Conservation (phyloP, 1,140 invertebrate genomes). For the Sycophaga agraensis region DNA sequence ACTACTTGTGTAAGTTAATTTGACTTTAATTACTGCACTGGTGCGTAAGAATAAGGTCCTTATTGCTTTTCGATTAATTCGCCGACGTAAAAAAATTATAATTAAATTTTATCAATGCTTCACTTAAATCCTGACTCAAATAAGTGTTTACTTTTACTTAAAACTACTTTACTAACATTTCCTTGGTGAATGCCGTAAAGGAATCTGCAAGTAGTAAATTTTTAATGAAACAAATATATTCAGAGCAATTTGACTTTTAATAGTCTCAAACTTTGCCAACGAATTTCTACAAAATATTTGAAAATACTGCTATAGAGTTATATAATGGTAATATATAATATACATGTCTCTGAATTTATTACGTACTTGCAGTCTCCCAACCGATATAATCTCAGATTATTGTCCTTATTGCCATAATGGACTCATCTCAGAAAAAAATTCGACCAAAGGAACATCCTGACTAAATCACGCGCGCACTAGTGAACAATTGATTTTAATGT, state of each 20-base stretch:
- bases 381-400: background rate
- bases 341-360: too few species aligned
- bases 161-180: conserved; percentile 12
- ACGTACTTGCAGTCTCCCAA: background rate
- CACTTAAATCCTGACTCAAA: conserved; percentile 9
- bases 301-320: too few species aligned
- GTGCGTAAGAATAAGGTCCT: conserved; percentile 3
- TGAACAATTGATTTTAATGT: conserved; percentile 6
- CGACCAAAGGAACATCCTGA: conserved; percentile 22
- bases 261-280: too few species aligned
- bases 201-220: too few species aligned
- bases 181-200: background rate
- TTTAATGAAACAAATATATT: too few species aligned
- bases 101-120: conserved; percentile 9
- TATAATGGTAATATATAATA: too few species aligned
- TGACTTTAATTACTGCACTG: conserved; percentile 20
- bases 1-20: conserved; percentile 3
- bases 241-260: too few species aligned
- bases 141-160: conserved; percentile 18
- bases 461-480: conserved; percentile 13
- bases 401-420: background rate
- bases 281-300: too few species aligned
- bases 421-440: conserved; percentile 15
- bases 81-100: background rate
- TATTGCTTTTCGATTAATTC: conserved; percentile 18